These are phyloP conservation scores for Peromyscus californicus DNA, from an alignment of 2,113 vertebrate species.

Conservation along the genomic window DNA sequence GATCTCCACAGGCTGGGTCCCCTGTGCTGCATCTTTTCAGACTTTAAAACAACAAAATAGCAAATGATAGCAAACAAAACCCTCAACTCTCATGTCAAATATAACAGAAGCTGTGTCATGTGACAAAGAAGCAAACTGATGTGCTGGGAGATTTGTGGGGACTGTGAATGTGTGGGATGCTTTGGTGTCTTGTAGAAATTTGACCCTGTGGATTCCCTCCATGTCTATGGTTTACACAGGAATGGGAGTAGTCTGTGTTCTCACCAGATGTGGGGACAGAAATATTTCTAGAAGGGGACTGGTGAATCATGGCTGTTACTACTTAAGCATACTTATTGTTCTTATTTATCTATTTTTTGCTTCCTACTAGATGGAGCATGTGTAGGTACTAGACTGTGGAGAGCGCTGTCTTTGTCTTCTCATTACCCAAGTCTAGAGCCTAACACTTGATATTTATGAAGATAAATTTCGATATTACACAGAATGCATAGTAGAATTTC, in stretches of 20 bases:
- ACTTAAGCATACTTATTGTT: background rate
- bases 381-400: background rate
- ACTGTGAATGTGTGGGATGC: background rate
- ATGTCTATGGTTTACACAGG: background rate
- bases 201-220: background rate
- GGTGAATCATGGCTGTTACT: background rate
- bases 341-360: background rate
- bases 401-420: background rate
- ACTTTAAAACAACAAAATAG: background rate
- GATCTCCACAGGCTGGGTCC: background rate
- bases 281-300: background rate
- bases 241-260: background rate
- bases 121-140: background rate
- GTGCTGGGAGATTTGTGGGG: background rate
- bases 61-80: background rate
- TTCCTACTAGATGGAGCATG: background rate
- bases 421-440: background rate
- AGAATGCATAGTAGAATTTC: background rate
- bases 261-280: background rate
- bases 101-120: background rate
- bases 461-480: background rate
- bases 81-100: background rate
- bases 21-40: background rate
- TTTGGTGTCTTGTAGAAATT: background rate
- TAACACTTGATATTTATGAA: background rate